Conservation (phyloP, 2,113 vertebrate species). For the Pyrgilauda ruficollis region DNA sequence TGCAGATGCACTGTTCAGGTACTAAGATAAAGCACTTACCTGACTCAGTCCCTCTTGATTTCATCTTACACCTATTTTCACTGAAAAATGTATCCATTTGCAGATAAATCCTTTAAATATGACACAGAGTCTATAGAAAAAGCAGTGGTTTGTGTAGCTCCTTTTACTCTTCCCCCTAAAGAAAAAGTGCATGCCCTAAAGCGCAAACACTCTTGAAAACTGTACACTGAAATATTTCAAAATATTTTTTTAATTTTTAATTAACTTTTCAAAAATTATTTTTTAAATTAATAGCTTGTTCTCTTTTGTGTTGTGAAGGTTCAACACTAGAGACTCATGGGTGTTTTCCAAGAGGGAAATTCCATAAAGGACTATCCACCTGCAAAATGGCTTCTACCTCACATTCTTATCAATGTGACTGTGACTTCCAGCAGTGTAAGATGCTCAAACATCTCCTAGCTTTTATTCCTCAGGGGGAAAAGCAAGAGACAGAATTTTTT, state of each 20-base stretch:
- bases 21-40: not conserved
- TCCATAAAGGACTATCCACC: not conserved
- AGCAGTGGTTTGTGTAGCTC: not conserved
- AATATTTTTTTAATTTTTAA: not conserved
- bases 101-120: not conserved
- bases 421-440: not conserved
- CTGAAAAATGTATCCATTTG: not conserved
- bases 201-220: not conserved
- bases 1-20: not conserved
- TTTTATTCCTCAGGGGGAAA: not conserved
- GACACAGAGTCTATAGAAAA: not conserved
- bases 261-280: not conserved
- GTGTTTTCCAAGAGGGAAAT: not conserved
- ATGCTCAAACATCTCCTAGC: accelerated
- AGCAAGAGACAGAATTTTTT: not conserved
- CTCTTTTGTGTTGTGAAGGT: not conserved
- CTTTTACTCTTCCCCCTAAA: not conserved
- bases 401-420: not conserved
- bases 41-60: not conserved
- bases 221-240: not conserved
- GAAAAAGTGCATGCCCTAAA: not conserved
- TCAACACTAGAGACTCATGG: not conserved
- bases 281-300: not conserved
- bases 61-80: not conserved
- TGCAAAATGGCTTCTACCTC: not conserved